A percentile compares a stretch with the other conserved stretches of the same genome.
These are phyloP conservation scores for Phylloscopus trochiloides DNA, from an alignment of 2,113 vertebrate species.

Conservation along the genomic window DNA sequence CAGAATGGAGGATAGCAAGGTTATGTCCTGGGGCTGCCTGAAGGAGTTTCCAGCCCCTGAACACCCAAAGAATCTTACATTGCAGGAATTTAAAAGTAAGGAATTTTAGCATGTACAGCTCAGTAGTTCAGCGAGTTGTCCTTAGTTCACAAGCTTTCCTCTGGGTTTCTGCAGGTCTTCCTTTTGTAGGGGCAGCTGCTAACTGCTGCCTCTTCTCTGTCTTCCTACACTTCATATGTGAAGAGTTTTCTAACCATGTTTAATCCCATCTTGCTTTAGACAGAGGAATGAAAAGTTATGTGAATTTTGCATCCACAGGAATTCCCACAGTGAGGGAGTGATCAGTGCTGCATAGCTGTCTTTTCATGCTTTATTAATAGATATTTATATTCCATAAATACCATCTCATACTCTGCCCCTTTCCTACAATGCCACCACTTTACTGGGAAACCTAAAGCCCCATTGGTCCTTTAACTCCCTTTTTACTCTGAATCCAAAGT, in stretches of 20 bases:
- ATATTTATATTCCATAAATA: constrained; percentile 48
- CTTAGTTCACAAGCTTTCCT: neutral
- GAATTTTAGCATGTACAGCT: neutral
- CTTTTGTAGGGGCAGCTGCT: neutral
- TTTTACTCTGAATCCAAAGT: constrained; percentile 51
- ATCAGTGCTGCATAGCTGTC: constrained; percentile 30
- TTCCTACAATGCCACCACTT: constrained; percentile 37
- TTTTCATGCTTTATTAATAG: constrained; percentile 50
- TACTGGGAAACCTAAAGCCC: constrained; percentile 34
- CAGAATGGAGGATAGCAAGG: accelerated
- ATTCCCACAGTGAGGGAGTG: neutral
- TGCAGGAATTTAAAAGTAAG: neutral
- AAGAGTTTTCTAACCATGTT: neutral
- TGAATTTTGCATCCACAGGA: neutral
- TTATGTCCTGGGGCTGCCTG: neutral
- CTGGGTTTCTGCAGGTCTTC: neutral
- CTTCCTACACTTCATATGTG: neutral
- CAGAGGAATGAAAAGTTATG: neutral
- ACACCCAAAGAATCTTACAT: neutral
- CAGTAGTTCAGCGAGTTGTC: neutral
- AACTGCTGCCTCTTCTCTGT: neutral
- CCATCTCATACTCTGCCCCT: neutral
- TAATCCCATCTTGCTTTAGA: neutral
- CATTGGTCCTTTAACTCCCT: neutral
- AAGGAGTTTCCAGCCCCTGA: neutral